These are phyloP conservation scores for Drosophila lowei DNA, from an alignment of 1,140 invertebrate genomes.

Conservation along the genomic window DNA sequence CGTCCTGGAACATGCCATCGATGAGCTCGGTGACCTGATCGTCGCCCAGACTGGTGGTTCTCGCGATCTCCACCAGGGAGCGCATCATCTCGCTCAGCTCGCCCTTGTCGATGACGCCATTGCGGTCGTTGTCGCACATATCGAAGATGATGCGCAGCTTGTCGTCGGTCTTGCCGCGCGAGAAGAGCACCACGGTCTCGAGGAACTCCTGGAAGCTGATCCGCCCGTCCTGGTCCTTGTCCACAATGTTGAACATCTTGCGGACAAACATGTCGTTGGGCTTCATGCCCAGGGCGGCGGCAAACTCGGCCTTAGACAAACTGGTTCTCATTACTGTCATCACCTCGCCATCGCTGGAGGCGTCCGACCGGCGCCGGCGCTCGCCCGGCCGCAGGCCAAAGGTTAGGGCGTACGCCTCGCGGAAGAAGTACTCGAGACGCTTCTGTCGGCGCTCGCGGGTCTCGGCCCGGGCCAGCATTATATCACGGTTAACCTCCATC, in stretches of 20 bases:
- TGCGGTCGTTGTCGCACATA: slow-evolving; percentile 99
- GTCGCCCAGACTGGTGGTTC: slow-evolving; percentile 94
- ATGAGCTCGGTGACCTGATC: slow-evolving; percentile 96
- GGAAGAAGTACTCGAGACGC: slow-evolving; percentile 98
- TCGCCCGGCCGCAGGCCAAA: slow-evolving; percentile 92
- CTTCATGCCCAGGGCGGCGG: slow-evolving; percentile 98
- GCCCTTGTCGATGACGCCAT: slow-evolving; percentile 96
- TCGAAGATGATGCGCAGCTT: slow-evolving; percentile 98
- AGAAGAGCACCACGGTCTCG: slow-evolving; percentile 96
- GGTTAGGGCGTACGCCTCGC: slow-evolving; percentile 97
- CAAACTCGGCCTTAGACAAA: slow-evolving; percentile 97
- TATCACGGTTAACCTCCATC: slow-evolving; percentile 87
- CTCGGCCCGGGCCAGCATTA: slow-evolving; percentile 96
- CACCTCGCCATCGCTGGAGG: slow-evolving; percentile 92
- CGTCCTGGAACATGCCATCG: slow-evolving; percentile 96
- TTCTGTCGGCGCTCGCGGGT: slow-evolving; percentile 97
- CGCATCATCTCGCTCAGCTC: slow-evolving; percentile 97
- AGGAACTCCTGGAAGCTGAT: slow-evolving; percentile 99
- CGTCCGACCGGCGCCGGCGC: slow-evolving; percentile 87
- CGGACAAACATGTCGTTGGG: slow-evolving; percentile 98
- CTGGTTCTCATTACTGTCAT: slow-evolving; percentile 97
- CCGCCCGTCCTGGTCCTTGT: slow-evolving; percentile 96
- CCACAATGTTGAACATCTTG: slow-evolving; percentile 99
- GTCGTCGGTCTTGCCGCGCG: slow-evolving; percentile 96
- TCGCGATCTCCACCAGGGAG: slow-evolving; percentile 96